phyloP scores from a whole-genome alignment of 2,888 invertebrate species.

The Epicampocera succincta region DNA sequence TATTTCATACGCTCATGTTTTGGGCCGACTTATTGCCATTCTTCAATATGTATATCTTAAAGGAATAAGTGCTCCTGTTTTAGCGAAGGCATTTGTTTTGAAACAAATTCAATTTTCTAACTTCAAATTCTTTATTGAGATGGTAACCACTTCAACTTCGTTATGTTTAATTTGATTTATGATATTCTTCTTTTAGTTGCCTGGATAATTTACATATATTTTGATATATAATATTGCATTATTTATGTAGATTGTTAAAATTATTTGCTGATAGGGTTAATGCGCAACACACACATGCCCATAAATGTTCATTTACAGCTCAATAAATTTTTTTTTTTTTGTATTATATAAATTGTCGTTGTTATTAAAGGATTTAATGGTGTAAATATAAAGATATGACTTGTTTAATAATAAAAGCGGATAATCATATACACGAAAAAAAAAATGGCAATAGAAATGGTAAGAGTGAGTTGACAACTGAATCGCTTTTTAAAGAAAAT shows the following conservation, averaged over 20 bases:
- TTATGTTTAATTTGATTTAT: no score
- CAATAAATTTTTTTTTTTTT: slow-evolving; percentile 40
- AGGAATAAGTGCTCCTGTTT: no score
- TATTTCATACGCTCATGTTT: no score
- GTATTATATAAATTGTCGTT: slow-evolving; percentile 41
- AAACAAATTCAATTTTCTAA: no score
- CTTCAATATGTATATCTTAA: no score
- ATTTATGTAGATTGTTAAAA: slow-evolving; percentile 65
- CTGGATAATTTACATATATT: slow-evolving; percentile 5
- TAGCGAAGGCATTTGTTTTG: no score
- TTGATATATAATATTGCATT: slow-evolving; percentile 61
- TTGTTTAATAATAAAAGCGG: slow-evolving; percentile 17
- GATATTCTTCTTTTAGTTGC: background rate
- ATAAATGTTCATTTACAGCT: background rate
- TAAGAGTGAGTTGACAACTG: background rate
- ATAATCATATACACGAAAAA: background rate
- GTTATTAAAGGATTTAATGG: slow-evolving; percentile 61
- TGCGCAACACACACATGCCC: background rate
- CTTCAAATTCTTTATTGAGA: no score
- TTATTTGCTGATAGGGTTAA: slow-evolving; percentile 46
- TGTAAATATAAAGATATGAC: slow-evolving; percentile 57
- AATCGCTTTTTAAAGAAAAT: background rate
- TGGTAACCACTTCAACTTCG: no score
- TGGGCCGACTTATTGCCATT: no score
- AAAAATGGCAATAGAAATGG: background rate